These are phyloP conservation scores for Drosophila paranaensis DNA, from an alignment of 2,888 invertebrate genomes.

Conservation along the genomic window DNA sequence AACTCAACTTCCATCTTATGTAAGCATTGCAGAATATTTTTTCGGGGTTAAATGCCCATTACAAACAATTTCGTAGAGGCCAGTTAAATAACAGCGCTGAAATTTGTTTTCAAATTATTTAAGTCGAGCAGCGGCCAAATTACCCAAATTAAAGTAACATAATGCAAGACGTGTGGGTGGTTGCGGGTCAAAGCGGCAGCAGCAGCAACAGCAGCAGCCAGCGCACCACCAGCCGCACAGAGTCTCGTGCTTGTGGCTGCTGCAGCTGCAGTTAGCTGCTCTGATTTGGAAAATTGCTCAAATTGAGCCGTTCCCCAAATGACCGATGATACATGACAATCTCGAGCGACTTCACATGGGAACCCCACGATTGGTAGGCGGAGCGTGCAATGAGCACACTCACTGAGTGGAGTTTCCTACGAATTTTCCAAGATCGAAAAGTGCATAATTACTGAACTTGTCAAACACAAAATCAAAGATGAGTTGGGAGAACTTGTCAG, in stretches of 20 bases:
- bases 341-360: constrained; percentile 52
- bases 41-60: constrained; percentile 73
- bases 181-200: constrained; percentile 47
- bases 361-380: constrained; percentile 57
- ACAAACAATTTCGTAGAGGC: constrained; percentile 71
- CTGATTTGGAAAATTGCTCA: constrained; percentile 61
- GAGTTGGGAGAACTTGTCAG: constrained; percentile 42
- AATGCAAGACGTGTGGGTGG: constrained; percentile 77
- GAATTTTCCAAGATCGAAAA: constrained; percentile 17
- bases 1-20: constrained; percentile 44
- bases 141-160: constrained; percentile 75
- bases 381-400: constrained; percentile 14
- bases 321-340: constrained; percentile 46
- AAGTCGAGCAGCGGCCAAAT: constrained; percentile 76
- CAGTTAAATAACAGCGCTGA: constrained; percentile 71
- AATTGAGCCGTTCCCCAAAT: constrained; percentile 51
- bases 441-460: constrained; percentile 56
- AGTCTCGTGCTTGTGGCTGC: not conserved
- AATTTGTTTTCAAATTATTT: constrained; percentile 78
- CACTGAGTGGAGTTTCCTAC: constrained; percentile 26
- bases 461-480: constrained; percentile 31
- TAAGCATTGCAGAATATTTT: constrained; percentile 52
- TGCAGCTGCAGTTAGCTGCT: constrained; percentile 24
- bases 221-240: constrained; percentile 3
- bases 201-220: no score